These are phyloP conservation scores for Bellardia bayeri DNA, from an alignment of 2,888 invertebrate species.

Conservation along the genomic window DNA sequence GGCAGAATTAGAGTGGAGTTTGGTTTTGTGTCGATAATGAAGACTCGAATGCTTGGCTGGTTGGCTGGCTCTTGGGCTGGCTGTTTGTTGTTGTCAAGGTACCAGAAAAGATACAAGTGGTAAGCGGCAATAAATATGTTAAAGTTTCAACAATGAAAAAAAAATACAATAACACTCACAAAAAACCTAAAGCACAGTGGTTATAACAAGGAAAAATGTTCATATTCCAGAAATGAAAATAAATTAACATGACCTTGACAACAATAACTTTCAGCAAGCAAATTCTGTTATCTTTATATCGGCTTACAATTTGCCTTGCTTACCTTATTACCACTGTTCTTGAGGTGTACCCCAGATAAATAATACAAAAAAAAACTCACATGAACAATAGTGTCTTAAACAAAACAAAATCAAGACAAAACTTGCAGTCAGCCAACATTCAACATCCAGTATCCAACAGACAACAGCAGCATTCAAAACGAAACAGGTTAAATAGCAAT, in stretches of 20 bases:
- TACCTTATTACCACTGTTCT: conserved; percentile 2
- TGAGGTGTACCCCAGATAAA: background rate
- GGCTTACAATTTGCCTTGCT: background rate
- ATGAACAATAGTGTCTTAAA: conserved; percentile 21
- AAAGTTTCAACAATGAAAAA: conserved; percentile 50
- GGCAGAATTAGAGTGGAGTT: conserved; percentile 13
- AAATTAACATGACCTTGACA: conserved; percentile 14
- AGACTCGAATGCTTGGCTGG: conserved; percentile 42
- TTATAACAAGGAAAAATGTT: background rate
- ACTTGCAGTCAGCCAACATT: conserved; percentile 18
- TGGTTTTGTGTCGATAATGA: conserved; percentile 16
- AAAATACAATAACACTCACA: background rate
- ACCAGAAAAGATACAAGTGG: conserved; percentile 63
- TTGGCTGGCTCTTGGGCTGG: background rate
- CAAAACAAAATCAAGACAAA: conserved; percentile 26
- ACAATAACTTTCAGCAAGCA: background rate
- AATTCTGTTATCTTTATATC: background rate
- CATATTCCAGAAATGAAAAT: background rate
- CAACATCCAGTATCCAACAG: conserved; percentile 27
- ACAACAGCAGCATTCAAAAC: conserved; percentile 35
- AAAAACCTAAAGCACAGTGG: conserved; percentile 43
- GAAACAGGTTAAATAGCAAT: conserved; percentile 75
- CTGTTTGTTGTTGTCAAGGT: conserved; percentile 51
- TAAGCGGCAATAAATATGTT: conserved; percentile 73
- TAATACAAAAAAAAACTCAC: background rate